Evolutionary conservation across 2,797 vertebrate species (phyloP).

Genomic region (Tauraco hartlaubi): DNA sequence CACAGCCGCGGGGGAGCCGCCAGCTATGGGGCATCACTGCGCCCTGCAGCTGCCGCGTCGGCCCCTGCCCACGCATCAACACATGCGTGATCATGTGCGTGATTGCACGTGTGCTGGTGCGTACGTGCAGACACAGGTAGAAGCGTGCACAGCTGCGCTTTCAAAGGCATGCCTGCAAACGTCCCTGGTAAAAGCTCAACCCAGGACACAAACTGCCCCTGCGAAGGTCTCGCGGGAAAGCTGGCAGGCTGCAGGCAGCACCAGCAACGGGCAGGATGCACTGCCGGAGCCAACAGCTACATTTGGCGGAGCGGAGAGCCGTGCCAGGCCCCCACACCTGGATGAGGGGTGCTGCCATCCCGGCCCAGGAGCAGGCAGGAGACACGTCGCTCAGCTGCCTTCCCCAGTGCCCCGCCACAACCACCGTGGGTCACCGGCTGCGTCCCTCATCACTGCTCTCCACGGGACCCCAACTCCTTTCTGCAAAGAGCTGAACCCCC

Average conservation of each 20-base stretch:
- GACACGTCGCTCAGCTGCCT: neutral
- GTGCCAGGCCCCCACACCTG: fast-evolving
- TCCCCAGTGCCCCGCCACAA: neutral
- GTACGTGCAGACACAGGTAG: neutral
- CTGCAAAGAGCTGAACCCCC: neutral
- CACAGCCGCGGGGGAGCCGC: fast-evolving
- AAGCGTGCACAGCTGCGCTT: fast-evolving
- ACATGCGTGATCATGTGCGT: fast-evolving
- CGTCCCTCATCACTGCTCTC: fast-evolving
- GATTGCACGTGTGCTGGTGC: fast-evolving
- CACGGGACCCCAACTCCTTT: fast-evolving
- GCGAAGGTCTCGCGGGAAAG: neutral
- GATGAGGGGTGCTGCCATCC: fast-evolving
- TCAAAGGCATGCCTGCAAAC: neutral
- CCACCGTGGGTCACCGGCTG: fast-evolving
- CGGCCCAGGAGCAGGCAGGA: neutral
- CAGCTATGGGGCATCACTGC: fast-evolving
- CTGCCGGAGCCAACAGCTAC: neutral
- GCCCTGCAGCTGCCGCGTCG: neutral
- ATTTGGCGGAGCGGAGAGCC: neutral
- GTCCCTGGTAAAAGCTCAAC: neutral
- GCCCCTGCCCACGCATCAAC: neutral
- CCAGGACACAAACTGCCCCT: neutral
- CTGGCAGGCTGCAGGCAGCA: neutral
- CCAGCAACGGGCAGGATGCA: fast-evolving